Evolutionary conservation across 1,140 invertebrate genomes (phyloP).

Genomic region (Caenorhabditis tropicalis): DNA sequence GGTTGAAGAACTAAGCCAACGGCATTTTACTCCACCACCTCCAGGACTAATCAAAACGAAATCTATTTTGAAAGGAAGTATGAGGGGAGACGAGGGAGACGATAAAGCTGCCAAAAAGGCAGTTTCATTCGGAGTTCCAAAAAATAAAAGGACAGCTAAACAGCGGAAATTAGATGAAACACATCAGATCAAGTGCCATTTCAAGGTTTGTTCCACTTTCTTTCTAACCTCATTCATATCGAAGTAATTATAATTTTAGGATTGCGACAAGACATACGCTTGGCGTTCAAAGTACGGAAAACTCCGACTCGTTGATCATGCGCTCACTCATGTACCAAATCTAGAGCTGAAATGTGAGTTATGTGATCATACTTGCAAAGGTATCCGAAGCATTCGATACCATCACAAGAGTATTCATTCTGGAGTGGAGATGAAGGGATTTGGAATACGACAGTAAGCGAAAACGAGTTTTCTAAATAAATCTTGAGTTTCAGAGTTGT

Average conservation of each 20-base stretch:
- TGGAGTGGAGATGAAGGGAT: background rate
- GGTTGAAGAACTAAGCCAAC: background rate
- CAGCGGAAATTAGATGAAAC: background rate
- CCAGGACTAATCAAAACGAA: background rate
- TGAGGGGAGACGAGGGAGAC: no score
- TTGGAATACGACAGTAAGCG: background rate
- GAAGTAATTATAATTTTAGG: background rate
- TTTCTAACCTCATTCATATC: no score
- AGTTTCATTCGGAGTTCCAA: no score
- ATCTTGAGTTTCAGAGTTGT: background rate
- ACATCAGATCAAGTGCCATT: background rate
- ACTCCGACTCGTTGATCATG: background rate
- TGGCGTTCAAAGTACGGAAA: constrained; percentile 17
- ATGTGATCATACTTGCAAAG: background rate
- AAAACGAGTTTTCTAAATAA: background rate
- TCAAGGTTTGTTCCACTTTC: background rate
- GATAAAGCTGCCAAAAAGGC: no score
- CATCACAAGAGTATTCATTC: constrained; percentile 9
- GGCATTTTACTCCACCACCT: background rate
- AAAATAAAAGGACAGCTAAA: background rate
- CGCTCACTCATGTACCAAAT: background rate
- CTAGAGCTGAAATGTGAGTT: background rate
- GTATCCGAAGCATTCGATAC: background rate
- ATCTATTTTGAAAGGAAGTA: background rate
- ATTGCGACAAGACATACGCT: background rate